A percentile compares a stretch with the other conserved stretches of the same genome.
These are phyloP conservation scores for Oscheius sp. DNA, from an alignment of 2,888 invertebrate genomes.

Conservation along the genomic window DNA sequence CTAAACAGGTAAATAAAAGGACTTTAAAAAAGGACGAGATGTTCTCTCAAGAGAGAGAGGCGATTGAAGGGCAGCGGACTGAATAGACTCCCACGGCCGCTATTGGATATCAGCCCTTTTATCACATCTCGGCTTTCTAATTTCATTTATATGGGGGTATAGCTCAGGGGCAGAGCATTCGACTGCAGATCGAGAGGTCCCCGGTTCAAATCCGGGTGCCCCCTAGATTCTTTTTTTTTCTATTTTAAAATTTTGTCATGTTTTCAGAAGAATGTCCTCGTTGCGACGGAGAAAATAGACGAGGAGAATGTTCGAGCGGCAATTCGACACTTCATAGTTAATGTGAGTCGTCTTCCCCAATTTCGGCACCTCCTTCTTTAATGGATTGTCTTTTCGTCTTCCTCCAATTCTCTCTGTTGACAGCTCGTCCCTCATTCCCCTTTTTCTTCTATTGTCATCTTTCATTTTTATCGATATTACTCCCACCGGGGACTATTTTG, in stretches of 20 bases:
- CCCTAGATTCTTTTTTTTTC: conserved; percentile 49
- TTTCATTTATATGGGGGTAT: conserved; percentile 55
- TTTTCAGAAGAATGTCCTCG: conserved; percentile 34
- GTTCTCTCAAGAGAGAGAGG: not conserved
- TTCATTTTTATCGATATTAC: too few species aligned
- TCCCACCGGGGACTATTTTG: too few species aligned
- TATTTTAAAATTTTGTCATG: not conserved
- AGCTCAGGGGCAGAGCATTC: conserved; percentile 72
- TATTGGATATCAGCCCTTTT: not conserved
- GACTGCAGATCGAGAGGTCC: conserved; percentile 72
- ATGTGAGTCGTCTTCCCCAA: conserved; percentile 19
- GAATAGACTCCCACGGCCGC: not conserved
- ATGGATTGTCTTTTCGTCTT: conserved; percentile 5
- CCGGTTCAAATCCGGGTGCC: conserved; percentile 70
- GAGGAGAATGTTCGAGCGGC: conserved; percentile 34
- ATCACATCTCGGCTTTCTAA: not conserved
- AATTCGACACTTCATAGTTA: conserved; percentile 35
- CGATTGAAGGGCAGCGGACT: not conserved
- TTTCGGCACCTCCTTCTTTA: not conserved
- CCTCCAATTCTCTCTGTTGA: not conserved
- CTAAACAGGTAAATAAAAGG: conserved; percentile 21
- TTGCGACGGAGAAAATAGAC: conserved; percentile 23
- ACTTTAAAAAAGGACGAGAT: not conserved
- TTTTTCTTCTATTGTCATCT: too few species aligned
- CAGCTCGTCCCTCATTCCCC: too few species aligned